phyloP scores from a whole-genome alignment of 2,797 vertebrate species.

The Paramormyrops hopkinsi region DNA sequence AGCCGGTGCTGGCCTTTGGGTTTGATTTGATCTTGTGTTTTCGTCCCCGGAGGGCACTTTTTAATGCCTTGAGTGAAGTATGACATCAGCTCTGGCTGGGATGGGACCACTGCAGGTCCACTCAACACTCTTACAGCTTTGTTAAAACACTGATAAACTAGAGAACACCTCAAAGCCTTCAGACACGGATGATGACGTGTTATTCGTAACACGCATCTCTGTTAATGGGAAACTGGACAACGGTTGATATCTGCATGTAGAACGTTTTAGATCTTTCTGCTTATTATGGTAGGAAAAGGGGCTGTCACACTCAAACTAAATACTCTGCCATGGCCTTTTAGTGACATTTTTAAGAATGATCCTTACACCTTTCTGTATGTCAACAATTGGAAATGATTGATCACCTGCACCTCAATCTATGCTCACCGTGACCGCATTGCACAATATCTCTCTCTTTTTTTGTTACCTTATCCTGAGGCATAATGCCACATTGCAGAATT shows the following conservation, averaged over 20 bases:
- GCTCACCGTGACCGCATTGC: background rate
- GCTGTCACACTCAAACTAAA: background rate
- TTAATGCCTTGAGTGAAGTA: background rate
- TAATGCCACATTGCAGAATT: background rate
- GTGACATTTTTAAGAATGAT: constrained; percentile 18
- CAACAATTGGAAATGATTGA: constrained; percentile 22
- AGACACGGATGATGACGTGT: background rate
- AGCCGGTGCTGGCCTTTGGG: background rate
- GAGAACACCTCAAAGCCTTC: background rate
- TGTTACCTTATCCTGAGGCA: background rate
- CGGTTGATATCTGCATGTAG: background rate
- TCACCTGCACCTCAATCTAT: background rate
- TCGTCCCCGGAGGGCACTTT: background rate
- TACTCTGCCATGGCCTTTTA: constrained; percentile 13
- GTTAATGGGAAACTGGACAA: background rate
- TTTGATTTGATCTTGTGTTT: background rate
- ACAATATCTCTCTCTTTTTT: constrained; percentile 15
- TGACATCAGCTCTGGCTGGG: background rate
- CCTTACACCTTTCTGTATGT: constrained; percentile 11
- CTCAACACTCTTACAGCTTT: background rate
- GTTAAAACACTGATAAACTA: background rate
- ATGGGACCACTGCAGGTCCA: too few relatives aligned
- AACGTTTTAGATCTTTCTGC: background rate
- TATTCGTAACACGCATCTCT: background rate
- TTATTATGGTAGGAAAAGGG: background rate